Percentiles rank a stretch among this genome's conserved stretches.
These are phyloP conservation scores for Pachliopta kotzebuea DNA, from an alignment of 2,888 invertebrate genomes.

Conservation along the genomic window DNA sequence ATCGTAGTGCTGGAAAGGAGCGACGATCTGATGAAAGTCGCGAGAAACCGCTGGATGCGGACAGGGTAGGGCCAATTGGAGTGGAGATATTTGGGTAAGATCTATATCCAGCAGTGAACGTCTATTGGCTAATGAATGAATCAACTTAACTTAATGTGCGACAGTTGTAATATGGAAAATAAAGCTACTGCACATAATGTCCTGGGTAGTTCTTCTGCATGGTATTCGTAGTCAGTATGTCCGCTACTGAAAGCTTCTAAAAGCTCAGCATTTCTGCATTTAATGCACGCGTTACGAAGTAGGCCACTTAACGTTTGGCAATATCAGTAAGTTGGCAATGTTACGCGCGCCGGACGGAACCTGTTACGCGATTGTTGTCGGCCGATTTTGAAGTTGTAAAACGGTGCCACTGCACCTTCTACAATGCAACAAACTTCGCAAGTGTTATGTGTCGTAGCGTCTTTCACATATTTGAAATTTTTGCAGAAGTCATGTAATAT, in stretches of 20 bases:
- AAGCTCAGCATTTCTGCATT: slow-evolving; percentile 42
- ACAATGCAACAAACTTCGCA: slow-evolving; percentile 8
- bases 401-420: slow-evolving; percentile 6
- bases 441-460: neutral
- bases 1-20: no score
- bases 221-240: slow-evolving; percentile 13
- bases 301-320: slow-evolving; percentile 40
- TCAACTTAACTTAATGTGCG: no score
- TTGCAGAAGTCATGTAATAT: neutral
- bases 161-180: no score
- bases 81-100: no score
- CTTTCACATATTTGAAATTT: neutral
- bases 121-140: no score
- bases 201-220: neutral
- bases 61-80: no score
- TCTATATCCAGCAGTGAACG: no score
- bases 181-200: neutral
- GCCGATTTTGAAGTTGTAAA: slow-evolving; percentile 33
- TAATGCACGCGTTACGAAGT: slow-evolving; percentile 40
- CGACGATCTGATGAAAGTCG: no score
- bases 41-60: no score
- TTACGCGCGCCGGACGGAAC: slow-evolving; percentile 36
- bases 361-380: slow-evolving; percentile 36
- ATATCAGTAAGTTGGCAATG: slow-evolving; percentile 41
- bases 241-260: slow-evolving; percentile 43